A percentile compares a stretch with the other conserved stretches of the same genome.
Evolutionary conservation across 2,888 invertebrate species (phyloP).

Genomic region (Prosopocoilus inquinatus): DNA sequence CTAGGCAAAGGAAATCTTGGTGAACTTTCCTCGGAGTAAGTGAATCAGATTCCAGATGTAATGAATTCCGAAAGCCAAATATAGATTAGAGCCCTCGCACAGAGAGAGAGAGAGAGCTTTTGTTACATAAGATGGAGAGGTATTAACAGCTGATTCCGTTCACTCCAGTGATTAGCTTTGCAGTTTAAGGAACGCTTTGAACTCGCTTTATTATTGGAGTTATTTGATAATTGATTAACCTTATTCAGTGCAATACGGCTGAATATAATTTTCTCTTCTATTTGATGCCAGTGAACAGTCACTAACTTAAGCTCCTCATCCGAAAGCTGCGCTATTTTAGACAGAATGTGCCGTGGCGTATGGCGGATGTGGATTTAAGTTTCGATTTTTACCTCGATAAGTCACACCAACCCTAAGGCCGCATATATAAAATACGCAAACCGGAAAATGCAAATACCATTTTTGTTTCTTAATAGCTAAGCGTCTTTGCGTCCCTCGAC

Average conservation of each 20-base stretch:
- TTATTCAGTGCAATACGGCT: constrained; percentile 36
- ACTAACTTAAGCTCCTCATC: constrained; percentile 12
- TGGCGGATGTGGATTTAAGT: not conserved
- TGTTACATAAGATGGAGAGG: constrained; percentile 7
- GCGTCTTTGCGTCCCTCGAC: constrained; percentile 33
- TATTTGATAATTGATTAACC: constrained; percentile 43
- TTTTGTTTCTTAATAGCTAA: constrained; percentile 42
- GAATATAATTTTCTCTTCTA: constrained; percentile 33
- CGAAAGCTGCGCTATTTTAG: not conserved
- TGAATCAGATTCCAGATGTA: not conserved
- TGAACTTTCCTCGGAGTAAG: not conserved
- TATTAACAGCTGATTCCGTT: constrained; percentile 32
- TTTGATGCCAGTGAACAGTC: constrained; percentile 24
- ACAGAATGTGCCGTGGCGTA: too few relatives aligned
- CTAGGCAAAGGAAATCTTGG: not conserved
- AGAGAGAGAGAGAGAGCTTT: not conserved
- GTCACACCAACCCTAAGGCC: constrained; percentile 13
- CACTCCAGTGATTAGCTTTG: constrained; percentile 36
- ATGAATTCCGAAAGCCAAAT: not conserved
- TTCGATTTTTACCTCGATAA: not conserved
- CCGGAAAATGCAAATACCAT: constrained; percentile 41
- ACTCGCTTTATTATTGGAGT: constrained; percentile 32
- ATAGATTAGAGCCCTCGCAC: not conserved
- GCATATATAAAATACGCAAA: constrained; percentile 35
- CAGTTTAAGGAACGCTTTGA: constrained; percentile 24